These are phyloP conservation scores for Chloropsis cyanopogon DNA, from an alignment of 2,113 vertebrate species.

Conservation along the genomic window DNA sequence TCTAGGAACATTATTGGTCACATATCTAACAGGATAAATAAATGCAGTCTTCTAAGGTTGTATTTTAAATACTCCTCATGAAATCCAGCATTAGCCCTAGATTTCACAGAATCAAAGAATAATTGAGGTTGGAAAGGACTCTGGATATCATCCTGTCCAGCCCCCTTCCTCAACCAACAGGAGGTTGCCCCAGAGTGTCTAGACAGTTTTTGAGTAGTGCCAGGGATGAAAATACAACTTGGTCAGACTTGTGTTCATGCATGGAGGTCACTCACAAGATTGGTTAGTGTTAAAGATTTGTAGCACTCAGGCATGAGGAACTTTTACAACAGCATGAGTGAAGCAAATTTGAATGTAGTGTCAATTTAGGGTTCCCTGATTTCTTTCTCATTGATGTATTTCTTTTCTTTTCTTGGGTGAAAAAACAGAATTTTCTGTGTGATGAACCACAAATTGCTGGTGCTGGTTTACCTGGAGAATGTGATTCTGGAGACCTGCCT, in stretches of 20 bases:
- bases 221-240: rapidly evolving
- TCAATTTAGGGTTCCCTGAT: background rate
- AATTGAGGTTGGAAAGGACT: rapidly evolving
- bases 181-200: background rate
- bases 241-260: background rate
- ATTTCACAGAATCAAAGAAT: background rate
- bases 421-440: background rate
- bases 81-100: background rate
- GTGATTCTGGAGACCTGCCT: background rate
- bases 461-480: background rate
- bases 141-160: background rate
- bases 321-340: background rate
- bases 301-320: background rate
- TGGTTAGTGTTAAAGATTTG: background rate
- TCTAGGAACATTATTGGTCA: background rate
- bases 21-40: background rate
- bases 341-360: background rate
- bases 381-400: background rate
- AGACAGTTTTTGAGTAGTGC: background rate
- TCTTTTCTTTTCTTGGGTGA: background rate
- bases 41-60: background rate
- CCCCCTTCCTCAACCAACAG: rapidly evolving
- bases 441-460: background rate
- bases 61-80: background rate
- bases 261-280: background rate